Evolutionary conservation across 2,113 vertebrate genomes (phyloP), one percentile per base, ranked within the genome.

Genomic region (Ceyx cyanopectus): DNA sequence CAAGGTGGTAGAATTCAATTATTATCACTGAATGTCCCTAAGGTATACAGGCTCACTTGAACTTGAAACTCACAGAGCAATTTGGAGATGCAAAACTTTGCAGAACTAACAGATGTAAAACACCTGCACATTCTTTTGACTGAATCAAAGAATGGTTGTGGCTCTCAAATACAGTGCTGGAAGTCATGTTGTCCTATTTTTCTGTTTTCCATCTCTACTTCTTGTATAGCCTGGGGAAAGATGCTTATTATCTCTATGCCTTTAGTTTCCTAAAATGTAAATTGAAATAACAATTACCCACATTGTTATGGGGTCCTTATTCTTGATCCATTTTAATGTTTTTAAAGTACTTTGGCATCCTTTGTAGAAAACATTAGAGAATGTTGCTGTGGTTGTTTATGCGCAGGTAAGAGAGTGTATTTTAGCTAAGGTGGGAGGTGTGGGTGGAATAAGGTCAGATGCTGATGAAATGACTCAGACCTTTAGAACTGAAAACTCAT

Each of bases 391-490:
- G 41, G 37, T 62, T 87, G 45, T 70, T 89, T 45, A 70, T 63
- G 53, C 0, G 5, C 72, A 83, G 67, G 62, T 62, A 16, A 91
- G 68, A 40, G 72, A 40, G 9, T 68, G 41, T 24, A n/a, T 69
- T 87, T 91, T 37, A 77, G 45, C 73, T 81, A 53, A 60, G n/a
- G n/a, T 60, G 66, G 60, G 61, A 91, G 43, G 26, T 56, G 56
- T 70, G 58, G 85, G 75, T 93, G 79, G 81, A 80, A 65, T 82
- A 90, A 92, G 79, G 81, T 85, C 85, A 61, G 68, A 53, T 70
- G 74, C 63, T 83, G 67, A 81, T 81, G 30, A 80, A 91, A 72
- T 91, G n/a, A 96, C 65, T 89, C 79, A 92, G 60, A 53, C 72
- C 56, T 83, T 67, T 82, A 53, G 30, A 89, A 90, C 0, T 92